These are phyloP conservation scores for Isaurus tuberculatus DNA, from an alignment of 92 coral and sea anemone species.

Conservation along the genomic window DNA sequence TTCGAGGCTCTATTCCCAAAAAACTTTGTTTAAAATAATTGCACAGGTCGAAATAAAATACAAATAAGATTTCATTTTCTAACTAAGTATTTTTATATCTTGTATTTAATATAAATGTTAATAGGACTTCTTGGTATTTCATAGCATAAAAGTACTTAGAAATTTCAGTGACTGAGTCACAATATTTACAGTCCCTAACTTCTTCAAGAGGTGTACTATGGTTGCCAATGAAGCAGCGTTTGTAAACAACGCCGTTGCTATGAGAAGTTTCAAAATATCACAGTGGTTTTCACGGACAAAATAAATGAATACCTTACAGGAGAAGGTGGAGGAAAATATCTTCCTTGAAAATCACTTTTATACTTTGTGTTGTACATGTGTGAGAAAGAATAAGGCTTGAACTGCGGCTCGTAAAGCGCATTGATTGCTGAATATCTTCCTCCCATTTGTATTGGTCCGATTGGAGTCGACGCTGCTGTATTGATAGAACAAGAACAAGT, in stretches of 20 bases:
- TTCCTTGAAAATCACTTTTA: constrained; percentile 85
- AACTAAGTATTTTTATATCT: no score
- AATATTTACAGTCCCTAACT: no score
- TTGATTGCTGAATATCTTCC: constrained; percentile 79
- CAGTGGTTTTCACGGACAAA: background rate
- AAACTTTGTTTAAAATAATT: no score
- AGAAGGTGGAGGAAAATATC: constrained; percentile 79
- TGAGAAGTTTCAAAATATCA: background rate
- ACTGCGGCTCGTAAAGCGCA: constrained; percentile 90
- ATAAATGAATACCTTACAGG: constrained; percentile 79
- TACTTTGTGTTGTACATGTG: constrained; percentile 97
- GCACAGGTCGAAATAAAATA: no score
- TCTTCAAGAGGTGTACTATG: background rate
- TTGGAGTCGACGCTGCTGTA: constrained; percentile 15
- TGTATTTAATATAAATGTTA: no score
- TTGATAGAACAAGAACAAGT: background rate
- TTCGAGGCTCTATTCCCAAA: no score
- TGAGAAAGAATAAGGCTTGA: constrained; percentile 94
- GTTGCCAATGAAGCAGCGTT: background rate
- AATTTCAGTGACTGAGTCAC: no score
- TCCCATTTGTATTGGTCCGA: constrained; percentile 49
- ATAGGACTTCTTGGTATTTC: background rate
- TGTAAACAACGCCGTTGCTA: constrained; percentile 53
- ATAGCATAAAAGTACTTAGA: no score
- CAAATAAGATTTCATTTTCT: no score